Base-by-base conservation (phyloP, 1,140 invertebrate species). In the Solenopsis invicta region DNA sequence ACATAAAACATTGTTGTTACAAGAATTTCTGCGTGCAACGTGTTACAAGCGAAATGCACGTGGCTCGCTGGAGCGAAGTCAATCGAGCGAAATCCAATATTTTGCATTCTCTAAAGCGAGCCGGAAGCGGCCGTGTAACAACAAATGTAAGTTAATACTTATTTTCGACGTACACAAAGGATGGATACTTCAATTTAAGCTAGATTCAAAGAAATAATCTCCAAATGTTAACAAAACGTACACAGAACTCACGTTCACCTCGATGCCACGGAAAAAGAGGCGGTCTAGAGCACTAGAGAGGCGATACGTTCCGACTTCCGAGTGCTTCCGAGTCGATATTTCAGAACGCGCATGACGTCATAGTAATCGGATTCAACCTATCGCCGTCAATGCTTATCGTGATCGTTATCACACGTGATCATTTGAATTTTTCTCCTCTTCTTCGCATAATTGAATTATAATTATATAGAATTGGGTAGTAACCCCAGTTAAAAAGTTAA, bases 161-260 rank as follows among this genome's bases (percentile, higher is more conserved):
- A 29, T n/a, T 75, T 5, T 18, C 0, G 24, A 61, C 3, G 1
- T 50, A 34, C 52, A 56, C 24, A 29, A 0, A 18, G 10, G 37
- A 52, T 50, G 0, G n/a, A 37, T 18, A 56, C 6, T 6, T 8
- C 24, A 13, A 77, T 74, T 75, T 5, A 4, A 2, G 4, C 21
- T 4, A 13, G n/a, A 72, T 59, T 10, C 4, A 56, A 50, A 34
- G 52, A 24, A 87, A 59, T 85, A 72, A n/a, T 64, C 21, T 50
- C 24, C 10, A 89, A 86, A 77, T 87, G 69, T 24, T 56, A 13
- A 72, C 0, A 75, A 29, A 54, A 77, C 62, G 16, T 81, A 86
- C 62, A 54, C 13, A 5, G 10, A 52, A 77, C 9, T 5, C 18
- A 18, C 45, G n/a, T 45, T 1, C 8, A 48, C 48, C 50, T 13